Conservation (phyloP, 2,113 vertebrate species). For the Coregonus clupeaformis region DNA sequence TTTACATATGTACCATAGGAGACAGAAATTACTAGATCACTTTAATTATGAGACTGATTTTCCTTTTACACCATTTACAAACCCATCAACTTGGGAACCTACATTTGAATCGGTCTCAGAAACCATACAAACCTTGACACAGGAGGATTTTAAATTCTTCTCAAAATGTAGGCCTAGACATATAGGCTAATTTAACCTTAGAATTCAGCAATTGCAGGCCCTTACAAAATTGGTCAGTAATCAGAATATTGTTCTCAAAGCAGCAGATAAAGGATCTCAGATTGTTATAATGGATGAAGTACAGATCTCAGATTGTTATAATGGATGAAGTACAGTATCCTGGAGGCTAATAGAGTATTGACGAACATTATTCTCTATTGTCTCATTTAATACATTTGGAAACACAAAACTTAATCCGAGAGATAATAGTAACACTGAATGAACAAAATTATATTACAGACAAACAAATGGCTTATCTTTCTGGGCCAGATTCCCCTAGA, state of each 20-base stretch:
- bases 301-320: background rate
- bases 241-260: background rate
- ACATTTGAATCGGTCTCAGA: background rate
- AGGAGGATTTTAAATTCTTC: background rate
- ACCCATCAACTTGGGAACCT: background rate
- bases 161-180: background rate
- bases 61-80: background rate
- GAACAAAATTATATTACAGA: background rate
- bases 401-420: background rate
- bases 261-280: slow-evolving; percentile 1
- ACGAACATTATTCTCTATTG: background rate
- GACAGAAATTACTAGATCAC: background rate
- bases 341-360: background rate
- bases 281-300: background rate
- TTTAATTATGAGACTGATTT: background rate
- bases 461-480: background rate
- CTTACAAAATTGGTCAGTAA: background rate
- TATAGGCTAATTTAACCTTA: background rate
- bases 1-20: background rate
- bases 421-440: background rate
- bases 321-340: background rate
- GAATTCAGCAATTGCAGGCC: background rate
- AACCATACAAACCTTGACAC: background rate
- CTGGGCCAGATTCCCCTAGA: background rate
- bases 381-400: background rate